Evolutionary conservation across 1,140 invertebrate species (phyloP).

Genomic region (Pomacea maculata): DNA sequence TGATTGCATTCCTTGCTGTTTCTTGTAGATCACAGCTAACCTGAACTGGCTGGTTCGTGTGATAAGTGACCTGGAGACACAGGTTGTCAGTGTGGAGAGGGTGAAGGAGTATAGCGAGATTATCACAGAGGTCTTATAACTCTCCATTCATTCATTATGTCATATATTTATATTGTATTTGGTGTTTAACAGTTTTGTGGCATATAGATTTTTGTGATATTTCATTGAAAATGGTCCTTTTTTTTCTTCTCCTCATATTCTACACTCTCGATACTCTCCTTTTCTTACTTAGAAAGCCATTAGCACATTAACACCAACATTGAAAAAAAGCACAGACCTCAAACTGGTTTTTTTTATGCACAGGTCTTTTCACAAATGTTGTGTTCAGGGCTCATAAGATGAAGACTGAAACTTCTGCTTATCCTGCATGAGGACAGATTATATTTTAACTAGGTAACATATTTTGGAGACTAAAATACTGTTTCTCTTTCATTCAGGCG

Average conservation of each 20-base stretch:
- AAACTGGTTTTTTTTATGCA: neutral
- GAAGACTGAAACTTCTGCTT: neutral
- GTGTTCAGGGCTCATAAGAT: too few relatives aligned
- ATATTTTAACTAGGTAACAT: too few relatives aligned
- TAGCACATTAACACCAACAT: too few relatives aligned
- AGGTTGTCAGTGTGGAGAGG: slow-evolving; percentile 95
- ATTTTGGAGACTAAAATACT: neutral
- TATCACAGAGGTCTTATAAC: slow-evolving; percentile 61
- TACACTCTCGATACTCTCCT: neutral
- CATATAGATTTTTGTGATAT: neutral
- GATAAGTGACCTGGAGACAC: slow-evolving; percentile 96
- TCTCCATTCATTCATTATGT: neutral
- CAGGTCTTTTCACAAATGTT: neutral
- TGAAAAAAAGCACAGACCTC: neutral
- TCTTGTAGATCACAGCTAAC: slow-evolving; percentile 41
- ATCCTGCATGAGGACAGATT: neutral
- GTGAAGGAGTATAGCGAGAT: slow-evolving; percentile 94
- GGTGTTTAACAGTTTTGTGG: neutral
- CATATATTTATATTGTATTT: neutral
- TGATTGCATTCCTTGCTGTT: too few relatives aligned
- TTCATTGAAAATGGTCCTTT: neutral
- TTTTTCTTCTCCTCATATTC: neutral
- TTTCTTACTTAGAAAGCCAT: too few relatives aligned
- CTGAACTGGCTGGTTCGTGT: slow-evolving; percentile 80
- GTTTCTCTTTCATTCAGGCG: slow-evolving; percentile 28